Percentiles rank a stretch among this genome's conserved stretches.
phyloP scores from a whole-genome alignment of 1,140 invertebrate species.

The Drosophila nikananu region DNA sequence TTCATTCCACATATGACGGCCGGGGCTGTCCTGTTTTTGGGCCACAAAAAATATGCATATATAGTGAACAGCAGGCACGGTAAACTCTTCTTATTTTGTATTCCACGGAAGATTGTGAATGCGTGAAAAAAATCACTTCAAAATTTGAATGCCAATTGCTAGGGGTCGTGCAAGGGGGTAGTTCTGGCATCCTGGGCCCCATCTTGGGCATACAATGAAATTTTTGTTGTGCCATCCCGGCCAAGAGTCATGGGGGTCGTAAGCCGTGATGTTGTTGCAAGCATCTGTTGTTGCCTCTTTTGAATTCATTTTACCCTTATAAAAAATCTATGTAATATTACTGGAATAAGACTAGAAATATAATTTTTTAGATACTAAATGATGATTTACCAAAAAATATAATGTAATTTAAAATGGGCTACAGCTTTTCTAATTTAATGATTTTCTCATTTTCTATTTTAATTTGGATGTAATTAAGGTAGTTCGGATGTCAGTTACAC shows the following conservation, averaged over 20 bases:
- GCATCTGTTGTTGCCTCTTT: constrained; percentile 63
- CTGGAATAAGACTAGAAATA: not conserved
- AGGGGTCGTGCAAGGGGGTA: not conserved
- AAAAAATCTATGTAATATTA: not conserved
- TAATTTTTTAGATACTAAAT: not conserved
- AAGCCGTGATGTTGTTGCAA: constrained; percentile 63
- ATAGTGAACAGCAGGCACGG: constrained; percentile 58
- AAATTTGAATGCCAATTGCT: constrained; percentile 78
- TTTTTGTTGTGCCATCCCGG: constrained; percentile 41
- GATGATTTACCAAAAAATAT: not conserved
- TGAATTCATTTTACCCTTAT: constrained; percentile 4
- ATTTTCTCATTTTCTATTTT: not conserved
- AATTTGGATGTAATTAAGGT: not conserved
- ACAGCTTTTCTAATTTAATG: not conserved
- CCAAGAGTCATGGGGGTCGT: constrained; percentile 53
- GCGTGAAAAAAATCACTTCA: constrained; percentile 80
- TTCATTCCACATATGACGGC: constrained; percentile 39
- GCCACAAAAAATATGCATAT: constrained; percentile 34
- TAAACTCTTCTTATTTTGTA: constrained; percentile 61
- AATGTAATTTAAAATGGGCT: too few relatives aligned
- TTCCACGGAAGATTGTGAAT: constrained; percentile 52
- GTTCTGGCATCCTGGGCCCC: constrained; percentile 7
- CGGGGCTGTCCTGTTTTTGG: constrained; percentile 24
- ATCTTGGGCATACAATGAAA: constrained; percentile 47
- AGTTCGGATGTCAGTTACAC: not conserved